Conservation (phyloP, 2,797 vertebrate species). For the Labeo calbasu region DNA sequence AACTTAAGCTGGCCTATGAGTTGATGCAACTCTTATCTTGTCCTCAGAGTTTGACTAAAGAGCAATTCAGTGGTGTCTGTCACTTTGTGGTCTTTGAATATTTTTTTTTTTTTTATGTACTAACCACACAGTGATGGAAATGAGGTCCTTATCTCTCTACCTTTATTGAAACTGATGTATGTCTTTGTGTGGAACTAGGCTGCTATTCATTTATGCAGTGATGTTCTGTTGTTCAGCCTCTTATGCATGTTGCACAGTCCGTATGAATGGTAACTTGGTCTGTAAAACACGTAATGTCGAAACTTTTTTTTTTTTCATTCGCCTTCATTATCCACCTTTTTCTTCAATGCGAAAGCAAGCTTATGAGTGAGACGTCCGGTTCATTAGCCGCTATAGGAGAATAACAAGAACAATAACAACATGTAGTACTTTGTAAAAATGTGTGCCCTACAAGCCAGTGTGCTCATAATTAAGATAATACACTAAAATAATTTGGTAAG, state of each 20-base stretch:
- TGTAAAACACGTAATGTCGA: neutral
- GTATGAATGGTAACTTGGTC: neutral
- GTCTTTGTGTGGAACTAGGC: neutral
- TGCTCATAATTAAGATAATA: too few relatives aligned
- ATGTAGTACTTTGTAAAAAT: too few relatives aligned
- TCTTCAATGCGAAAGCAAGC: too few relatives aligned
- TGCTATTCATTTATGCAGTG: conserved; percentile 4
- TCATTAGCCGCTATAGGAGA: too few relatives aligned
- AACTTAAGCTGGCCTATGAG: neutral
- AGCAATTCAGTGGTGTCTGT: neutral
- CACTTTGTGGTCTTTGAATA: too few relatives aligned
- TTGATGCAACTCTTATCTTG: neutral
- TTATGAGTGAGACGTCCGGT: too few relatives aligned
- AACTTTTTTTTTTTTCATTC: neutral
- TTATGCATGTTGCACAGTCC: neutral
- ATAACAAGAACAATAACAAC: too few relatives aligned
- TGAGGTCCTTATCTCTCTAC: neutral
- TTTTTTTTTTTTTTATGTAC: neutral
- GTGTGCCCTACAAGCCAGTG: too few relatives aligned
- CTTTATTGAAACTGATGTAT: neutral
- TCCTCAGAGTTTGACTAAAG: neutral
- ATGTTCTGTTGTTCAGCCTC: neutral
- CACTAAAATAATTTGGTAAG: too few relatives aligned
- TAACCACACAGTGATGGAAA: conserved; percentile 12
- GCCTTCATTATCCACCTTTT: too few relatives aligned